Evolutionary conservation across 2,888 invertebrate species (phyloP).

Genomic region (Trachelus iudaicus): DNA sequence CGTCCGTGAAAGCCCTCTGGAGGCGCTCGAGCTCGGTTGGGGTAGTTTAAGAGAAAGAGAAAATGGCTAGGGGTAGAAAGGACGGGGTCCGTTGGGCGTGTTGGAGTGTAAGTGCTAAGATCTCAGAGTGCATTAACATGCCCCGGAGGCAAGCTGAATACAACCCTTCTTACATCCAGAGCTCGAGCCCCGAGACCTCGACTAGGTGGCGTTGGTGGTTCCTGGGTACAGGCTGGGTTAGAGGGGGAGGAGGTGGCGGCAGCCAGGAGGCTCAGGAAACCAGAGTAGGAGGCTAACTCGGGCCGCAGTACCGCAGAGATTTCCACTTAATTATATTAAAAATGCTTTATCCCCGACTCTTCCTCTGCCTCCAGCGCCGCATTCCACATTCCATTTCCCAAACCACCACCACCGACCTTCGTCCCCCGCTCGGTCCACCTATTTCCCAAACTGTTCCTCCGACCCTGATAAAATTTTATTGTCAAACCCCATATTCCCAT

Average conservation of each 20-base stretch:
- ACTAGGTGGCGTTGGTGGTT: background rate
- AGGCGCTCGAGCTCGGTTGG: conserved; percentile 46
- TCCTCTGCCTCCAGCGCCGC: background rate
- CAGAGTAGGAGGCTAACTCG: conserved; percentile 1
- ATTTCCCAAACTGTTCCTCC: background rate
- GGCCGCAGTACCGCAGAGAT: conserved; percentile 54
- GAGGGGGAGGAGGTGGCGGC: conserved; percentile 11
- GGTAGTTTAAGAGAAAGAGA: conserved; percentile 64
- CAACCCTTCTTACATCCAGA: conserved; percentile 65
- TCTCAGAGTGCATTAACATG: conserved; percentile 66
- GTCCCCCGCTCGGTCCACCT: background rate
- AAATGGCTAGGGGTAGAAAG: conserved; percentile 51
- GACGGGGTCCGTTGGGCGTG: conserved; percentile 47
- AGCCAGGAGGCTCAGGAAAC: conserved; percentile 13
- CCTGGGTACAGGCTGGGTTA: background rate
- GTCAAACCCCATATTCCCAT: background rate
- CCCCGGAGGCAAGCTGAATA: conserved; percentile 63
- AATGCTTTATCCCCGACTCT: conserved; percentile 51
- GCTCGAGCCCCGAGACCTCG: conserved; percentile 50
- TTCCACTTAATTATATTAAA: conserved; percentile 66
- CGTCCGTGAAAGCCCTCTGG: conserved; percentile 63
- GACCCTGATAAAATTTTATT: background rate
- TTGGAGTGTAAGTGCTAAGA: conserved; percentile 66
- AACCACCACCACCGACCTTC: background rate
- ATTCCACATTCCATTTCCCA: background rate